A percentile compares a stretch with the other conserved stretches of the same genome.
Evolutionary conservation across 2,888 invertebrate species (phyloP).

Genomic region (Argyresthia goedartella): DNA sequence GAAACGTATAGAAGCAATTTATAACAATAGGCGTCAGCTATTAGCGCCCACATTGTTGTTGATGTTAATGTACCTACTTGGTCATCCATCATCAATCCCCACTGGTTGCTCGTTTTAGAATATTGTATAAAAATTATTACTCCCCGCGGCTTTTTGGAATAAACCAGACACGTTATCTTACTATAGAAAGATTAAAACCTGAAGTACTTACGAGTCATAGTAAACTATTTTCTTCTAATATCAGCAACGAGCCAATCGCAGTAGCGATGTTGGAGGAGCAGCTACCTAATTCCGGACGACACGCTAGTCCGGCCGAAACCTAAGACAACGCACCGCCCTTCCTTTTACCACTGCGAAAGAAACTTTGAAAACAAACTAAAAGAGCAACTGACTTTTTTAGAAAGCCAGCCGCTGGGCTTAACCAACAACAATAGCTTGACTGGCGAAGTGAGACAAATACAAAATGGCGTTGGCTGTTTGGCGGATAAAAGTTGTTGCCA

Average conservation of each 20-base stretch:
- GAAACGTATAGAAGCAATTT: too few relatives aligned
- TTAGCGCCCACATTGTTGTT: too few relatives aligned
- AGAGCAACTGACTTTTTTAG: conserved; percentile 27
- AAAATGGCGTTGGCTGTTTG: conserved; percentile 1
- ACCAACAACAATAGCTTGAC: conserved; percentile 6
- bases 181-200: neutral
- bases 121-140: too few relatives aligned
- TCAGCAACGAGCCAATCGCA: neutral
- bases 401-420: conserved; percentile 26
- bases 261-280: neutral
- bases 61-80: too few relatives aligned
- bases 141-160: too few relatives aligned
- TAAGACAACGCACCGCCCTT: conserved; percentile 69
- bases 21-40: too few relatives aligned
- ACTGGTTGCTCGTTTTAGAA: too few relatives aligned
- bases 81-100: too few relatives aligned
- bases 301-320: conserved; percentile 69
- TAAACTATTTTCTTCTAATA: conserved; percentile 23
- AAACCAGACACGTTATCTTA: neutral
- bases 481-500: conserved; percentile 8
- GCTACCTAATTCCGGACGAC: conserved; percentile 48
- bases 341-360: conserved; percentile 41
- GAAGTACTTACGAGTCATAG: conserved; percentile 63
- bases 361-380: conserved; percentile 52
- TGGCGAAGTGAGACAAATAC: neutral